Percentiles rank a stretch among this genome's conserved stretches.
These are phyloP conservation scores for Steinernema carpocapsae DNA, from an alignment of 2,888 invertebrate genomes.

Conservation along the genomic window DNA sequence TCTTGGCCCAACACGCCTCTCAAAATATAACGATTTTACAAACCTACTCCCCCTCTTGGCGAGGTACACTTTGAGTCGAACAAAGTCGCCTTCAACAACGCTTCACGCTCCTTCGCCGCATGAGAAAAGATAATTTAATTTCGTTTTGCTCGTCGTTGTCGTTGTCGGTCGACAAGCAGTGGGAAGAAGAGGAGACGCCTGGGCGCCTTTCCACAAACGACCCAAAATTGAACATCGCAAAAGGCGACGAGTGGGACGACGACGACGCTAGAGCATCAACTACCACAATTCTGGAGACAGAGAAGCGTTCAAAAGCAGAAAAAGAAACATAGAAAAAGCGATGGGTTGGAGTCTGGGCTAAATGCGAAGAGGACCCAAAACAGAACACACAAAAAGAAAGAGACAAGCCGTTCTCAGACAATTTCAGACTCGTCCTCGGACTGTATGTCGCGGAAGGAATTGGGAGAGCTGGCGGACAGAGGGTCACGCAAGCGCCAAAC, in stretches of 20 bases:
- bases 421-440: background rate
- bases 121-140: slow-evolving; percentile 35
- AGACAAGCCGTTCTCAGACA: background rate
- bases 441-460: slow-evolving; percentile 6
- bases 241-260: background rate
- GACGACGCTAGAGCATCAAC: background rate
- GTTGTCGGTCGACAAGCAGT: no score
- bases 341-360: no score
- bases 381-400: background rate
- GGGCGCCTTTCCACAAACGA: slow-evolving; percentile 8
- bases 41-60: background rate
- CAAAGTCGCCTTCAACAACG: slow-evolving; percentile 2
- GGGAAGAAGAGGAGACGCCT: background rate
- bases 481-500: slow-evolving; percentile 23
- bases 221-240: slow-evolving; percentile 29
- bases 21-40: slow-evolving; percentile 20
- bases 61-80: slow-evolving; percentile 21
- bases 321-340: background rate
- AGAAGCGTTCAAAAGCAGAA: background rate
- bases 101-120: slow-evolving; percentile 27
- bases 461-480: background rate
- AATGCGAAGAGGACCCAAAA: slow-evolving; percentile 15
- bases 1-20: background rate
- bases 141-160: background rate
- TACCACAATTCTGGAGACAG: background rate